phyloP scores from a whole-genome alignment of 2,888 invertebrate species.

The Drosophila kuntzei region DNA sequence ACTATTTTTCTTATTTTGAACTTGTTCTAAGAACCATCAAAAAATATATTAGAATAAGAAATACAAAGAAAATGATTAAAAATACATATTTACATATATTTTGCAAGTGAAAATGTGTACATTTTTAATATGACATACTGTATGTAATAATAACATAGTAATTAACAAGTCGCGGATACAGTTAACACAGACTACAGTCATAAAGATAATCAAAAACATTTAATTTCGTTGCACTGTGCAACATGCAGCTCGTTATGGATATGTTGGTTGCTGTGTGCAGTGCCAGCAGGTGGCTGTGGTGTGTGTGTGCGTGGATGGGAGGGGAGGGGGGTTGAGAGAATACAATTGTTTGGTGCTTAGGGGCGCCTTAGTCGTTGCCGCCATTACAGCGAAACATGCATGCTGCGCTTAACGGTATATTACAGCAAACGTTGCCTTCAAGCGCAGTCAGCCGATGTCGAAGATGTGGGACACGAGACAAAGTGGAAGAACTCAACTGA shows the following conservation, averaged over 20 bases:
- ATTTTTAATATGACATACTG: too few species aligned
- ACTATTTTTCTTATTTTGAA: too few species aligned
- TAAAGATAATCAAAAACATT: constrained; percentile 15
- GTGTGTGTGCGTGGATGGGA: neutral
- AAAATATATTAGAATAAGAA: too few species aligned
- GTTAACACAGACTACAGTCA: neutral
- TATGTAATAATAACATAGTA: constrained; percentile 5
- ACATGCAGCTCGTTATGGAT: constrained; percentile 22
- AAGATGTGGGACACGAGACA: constrained; percentile 61
- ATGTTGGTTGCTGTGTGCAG: constrained; percentile 20
- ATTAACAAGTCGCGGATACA: constrained; percentile 2
- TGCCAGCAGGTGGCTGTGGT: constrained; percentile 54
- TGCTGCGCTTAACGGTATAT: constrained; percentile 60
- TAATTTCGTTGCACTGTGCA: constrained; percentile 31
- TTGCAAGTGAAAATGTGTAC: too few species aligned
- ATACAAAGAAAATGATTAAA: too few species aligned
- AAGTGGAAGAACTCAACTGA: constrained; percentile 30
- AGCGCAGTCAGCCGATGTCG: constrained; percentile 26
- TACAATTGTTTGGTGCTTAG: constrained; percentile 51
- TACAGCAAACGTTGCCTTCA: constrained; percentile 34
- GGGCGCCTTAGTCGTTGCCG: constrained; percentile 45
- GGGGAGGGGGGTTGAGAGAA: neutral
- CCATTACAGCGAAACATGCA: constrained; percentile 56
- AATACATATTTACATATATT: too few species aligned
- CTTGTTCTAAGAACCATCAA: too few species aligned